Evolutionary conservation across 2,113 vertebrate species (phyloP), one percentile per base, ranked within the genome.

Genomic region (Caranx melampygus): DNA sequence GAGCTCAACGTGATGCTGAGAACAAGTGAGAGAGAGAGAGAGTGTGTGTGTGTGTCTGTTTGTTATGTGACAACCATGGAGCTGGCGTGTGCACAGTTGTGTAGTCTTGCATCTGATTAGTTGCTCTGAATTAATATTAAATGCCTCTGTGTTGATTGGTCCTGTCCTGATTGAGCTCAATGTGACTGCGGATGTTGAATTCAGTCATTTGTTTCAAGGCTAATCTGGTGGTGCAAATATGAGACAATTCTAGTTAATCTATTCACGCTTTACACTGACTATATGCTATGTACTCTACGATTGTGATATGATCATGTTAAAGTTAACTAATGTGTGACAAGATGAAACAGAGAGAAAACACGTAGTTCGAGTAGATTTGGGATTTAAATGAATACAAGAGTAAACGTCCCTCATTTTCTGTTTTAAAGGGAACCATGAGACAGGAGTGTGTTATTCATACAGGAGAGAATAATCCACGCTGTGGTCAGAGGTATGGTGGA

Each of bases 201-300:
- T 40, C 20, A 75, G 67, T 54, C 1, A 45, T 57, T 70, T 58
- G 31, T 75, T 71, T 59, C 34, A 49, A 75, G 35, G 52, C 59
- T 47, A 63, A 74, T 80, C 68, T 63, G 75, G 64, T 59, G 61
- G 11, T 34, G 20, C 21, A 62, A 73, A 58, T 79, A n/a, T 18
- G 21, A 42, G n/a, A 40, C 15, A n/a, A 52, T 52, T 60, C 16
- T 31, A 21, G 37, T 33, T 34, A 49, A 31, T 51, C 20, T 49
- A 71, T 34, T 68, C 33, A 67, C 18, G 35, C 37, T 49, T 70
- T 67, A 63, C 35, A 49, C 21, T n/a, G 21, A 37, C 12, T 6
- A 49, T 0, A 8, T 5, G n/a, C 18, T 26, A 26, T 31, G 58
- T 37, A 40, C n/a, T 49, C 40, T 20, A 8, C 26, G 4, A 60